Percentiles rank a stretch among this genome's conserved stretches.
Evolutionary conservation across 2,888 invertebrate genomes (phyloP).

Genomic region (Frankliniella fusca): DNA sequence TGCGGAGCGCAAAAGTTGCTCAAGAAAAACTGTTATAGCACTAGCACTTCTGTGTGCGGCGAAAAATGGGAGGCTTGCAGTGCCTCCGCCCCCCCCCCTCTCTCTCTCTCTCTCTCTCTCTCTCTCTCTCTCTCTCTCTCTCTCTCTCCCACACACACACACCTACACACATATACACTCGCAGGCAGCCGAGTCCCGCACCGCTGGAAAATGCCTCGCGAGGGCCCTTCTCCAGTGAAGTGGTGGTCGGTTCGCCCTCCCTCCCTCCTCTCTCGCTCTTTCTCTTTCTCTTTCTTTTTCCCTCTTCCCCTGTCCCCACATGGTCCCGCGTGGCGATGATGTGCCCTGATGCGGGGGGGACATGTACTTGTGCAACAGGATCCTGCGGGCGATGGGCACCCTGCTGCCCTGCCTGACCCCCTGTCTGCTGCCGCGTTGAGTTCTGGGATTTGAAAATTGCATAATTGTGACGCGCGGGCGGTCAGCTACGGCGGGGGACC

Average conservation of each 20-base stretch:
- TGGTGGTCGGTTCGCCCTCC: not conserved
- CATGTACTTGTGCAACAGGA: no score
- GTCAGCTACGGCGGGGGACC: no score
- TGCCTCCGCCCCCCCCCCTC: not conserved
- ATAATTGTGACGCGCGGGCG: no score
- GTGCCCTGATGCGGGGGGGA: not conserved
- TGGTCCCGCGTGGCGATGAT: not conserved
- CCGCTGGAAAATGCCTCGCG: not conserved
- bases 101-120: not conserved
- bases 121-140: not conserved
- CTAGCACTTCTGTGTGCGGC: conserved; percentile 2
- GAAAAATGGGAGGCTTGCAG: not conserved
- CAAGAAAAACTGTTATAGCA: conserved; percentile 21
- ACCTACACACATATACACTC: no score
- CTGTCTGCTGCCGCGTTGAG: no score
- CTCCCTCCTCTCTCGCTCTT: not conserved
- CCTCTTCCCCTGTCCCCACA: not conserved
- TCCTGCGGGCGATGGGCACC: no score
- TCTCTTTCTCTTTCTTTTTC: no score
- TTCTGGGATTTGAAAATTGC: no score
- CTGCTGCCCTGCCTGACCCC: no score
- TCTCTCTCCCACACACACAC: not conserved
- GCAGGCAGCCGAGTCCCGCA: not conserved
- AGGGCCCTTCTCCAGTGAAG: conserved; percentile 11
- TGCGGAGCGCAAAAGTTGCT: conserved; percentile 5